Evolutionary conservation across 2,888 invertebrate species (phyloP), one percentile per base, ranked within the genome.

Genomic region (Trilocha varians): DNA sequence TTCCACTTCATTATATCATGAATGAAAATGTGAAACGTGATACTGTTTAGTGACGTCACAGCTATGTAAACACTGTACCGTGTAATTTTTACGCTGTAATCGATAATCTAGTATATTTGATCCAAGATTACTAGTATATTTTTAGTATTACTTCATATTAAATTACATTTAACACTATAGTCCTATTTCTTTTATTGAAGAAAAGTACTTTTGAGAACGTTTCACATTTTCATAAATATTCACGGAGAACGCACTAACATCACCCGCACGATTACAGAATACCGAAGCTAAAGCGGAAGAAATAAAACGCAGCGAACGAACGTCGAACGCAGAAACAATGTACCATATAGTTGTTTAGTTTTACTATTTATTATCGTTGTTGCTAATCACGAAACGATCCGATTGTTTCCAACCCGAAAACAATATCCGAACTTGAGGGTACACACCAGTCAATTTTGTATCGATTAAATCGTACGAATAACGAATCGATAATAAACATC

Each of bases 261-360:
- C 77, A 78, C 80, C 46, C 59, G 79, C 84, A 80, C 74, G 55
- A 66, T 83, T 82, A 47, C 85, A 85, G 85, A 70, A 85, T 85
- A 62, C 85, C 85, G 72, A 85, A 84, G 72, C 69, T 82, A 62
- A 85, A 82, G 71, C 62, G 73, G 78, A 84, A 79, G 76, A 78
- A 78, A 68, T 73, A 70, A 70, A 49, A 40, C 44, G 47, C 53
- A 49, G 61, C 76, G 74, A 74, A 68, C 78, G 75, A 77, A 65
- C 69, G 59, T 61, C 68, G 65, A 69, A 64, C 73, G 60, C 66
- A 64, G 64, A 58, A 65, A 60, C 74, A 75, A 78, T 76, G 82
- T 83, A 83, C 73, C 78, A 79, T 77, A 77, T 76, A 78, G 62
- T 64, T 66, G 57, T 66, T 66, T 78, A 75, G 69, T 73, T 72